Evolutionary conservation across 2,888 invertebrate genomes (phyloP), one percentile per base, ranked within the genome.

Genomic region (Oligia strigilis): DNA sequence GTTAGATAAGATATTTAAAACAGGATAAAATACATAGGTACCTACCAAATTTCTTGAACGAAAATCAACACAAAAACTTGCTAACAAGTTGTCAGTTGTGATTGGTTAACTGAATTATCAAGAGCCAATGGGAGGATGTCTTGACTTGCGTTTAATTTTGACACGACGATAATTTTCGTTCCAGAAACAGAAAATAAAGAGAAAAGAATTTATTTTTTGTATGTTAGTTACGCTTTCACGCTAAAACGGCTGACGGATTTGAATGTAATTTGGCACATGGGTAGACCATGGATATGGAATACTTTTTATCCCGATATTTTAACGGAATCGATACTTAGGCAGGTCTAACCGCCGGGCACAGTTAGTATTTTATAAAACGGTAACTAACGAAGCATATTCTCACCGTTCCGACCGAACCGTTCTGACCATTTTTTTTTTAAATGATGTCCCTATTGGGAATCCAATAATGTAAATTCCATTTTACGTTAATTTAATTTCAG

Each of bases 391-490:
- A 73, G 17, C 29, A 36, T 14, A 4, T 36, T 36, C 8, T 2
- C 8, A 8, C n/a, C n/a, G n/a, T n/a, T n/a, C n/a, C n/a, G n/a
- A n/a, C n/a, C 0, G 36, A 0, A 70, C 8, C 3, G 11, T 46
- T 19, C 13, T 46, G 4, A 49, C 19, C 9, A 49, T 88, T 88
- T 58, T 72, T 58, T 72, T 84, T 81, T 85, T 88, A 89, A 89
- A 89, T 86, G 71, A 88, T 88, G 85, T 91, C 90, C 87, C 87
- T 89, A 83, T 84, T 80, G 77, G 88, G 81, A 89, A 92, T 90
- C 89, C 85, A 90, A 90, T 91, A 92, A 91, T 86, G 88, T 86
- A 87, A 91, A 90, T 90, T 85, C 87, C 83, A 89, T 90, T 91
- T 87, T 84, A 64, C 81, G 90, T 88, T 90, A 91, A 92, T 92